A percentile compares a stretch with the other conserved stretches of the same genome.
Evolutionary conservation across 1,140 invertebrate genomes (phyloP).

Genomic region (Diachasmimorpha longicaudata): DNA sequence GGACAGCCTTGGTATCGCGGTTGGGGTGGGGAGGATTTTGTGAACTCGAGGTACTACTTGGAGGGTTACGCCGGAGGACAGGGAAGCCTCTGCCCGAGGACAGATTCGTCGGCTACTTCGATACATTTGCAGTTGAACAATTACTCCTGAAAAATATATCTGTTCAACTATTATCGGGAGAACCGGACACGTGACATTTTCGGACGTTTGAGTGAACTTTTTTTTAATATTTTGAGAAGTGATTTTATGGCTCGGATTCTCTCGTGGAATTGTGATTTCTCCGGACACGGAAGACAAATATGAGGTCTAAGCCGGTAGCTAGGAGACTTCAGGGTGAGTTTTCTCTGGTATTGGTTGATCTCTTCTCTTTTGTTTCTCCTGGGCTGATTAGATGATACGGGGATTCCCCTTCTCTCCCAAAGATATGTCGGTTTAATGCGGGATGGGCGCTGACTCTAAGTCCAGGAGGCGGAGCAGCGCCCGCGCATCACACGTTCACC

Average conservation of each 20-base stretch:
- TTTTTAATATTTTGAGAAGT: not conserved
- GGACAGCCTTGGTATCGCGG: not conserved
- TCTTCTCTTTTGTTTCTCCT: slow-evolving; percentile 1
- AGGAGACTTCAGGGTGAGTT: slow-evolving; percentile 61
- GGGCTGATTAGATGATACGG: not conserved
- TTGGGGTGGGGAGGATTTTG: slow-evolving; percentile 6
- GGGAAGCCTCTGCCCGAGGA: slow-evolving; percentile 47
- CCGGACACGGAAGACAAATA: not conserved
- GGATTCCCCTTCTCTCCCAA: not conserved
- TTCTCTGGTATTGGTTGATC: not conserved
- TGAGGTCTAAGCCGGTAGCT: slow-evolving; percentile 63
- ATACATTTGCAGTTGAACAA: too few relatives aligned
- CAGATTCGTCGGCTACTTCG: slow-evolving; percentile 22
- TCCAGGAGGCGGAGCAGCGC: slow-evolving; percentile 47
- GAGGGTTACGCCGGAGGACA: slow-evolving; percentile 35
- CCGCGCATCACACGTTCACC: slow-evolving; percentile 46
- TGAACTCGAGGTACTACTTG: not conserved
- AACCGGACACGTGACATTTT: too few relatives aligned
- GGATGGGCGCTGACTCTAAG: not conserved
- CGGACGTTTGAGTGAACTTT: not conserved
- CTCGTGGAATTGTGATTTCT: not conserved
- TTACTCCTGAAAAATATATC: too few relatives aligned
- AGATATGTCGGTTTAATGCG: not conserved
- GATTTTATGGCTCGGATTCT: slow-evolving; percentile 46
- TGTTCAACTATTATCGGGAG: too few relatives aligned